Evolutionary conservation across 2,113 vertebrate species (phyloP), one percentile per base, ranked within the genome.

Genomic region (Bucco capensis): DNA sequence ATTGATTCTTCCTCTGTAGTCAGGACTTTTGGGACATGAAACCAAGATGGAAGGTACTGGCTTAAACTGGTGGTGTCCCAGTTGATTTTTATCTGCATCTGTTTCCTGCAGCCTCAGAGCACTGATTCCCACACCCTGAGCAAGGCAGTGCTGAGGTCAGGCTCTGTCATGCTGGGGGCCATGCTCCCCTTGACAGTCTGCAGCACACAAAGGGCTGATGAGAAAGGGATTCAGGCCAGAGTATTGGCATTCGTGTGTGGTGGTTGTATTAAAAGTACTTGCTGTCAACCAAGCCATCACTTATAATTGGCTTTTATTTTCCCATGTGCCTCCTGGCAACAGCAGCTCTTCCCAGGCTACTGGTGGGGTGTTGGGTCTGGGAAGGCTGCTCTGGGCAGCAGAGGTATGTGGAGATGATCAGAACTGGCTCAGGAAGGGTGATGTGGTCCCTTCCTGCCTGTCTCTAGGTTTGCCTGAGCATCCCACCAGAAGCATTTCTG

Each of bases 291-390:
- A 19, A 61, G 88, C 73, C 80, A 65, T 95, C 75, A 90, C 53
- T 92, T 93, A 69, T 89, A 94, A 93, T 92, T 95, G 86, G 44
- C 69, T 93, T 67, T 70, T 92, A 74, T 95, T 81, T 90, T 88
- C 60, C 77, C 3, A 1, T 44, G 56, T 0, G 71, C 82, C 53
- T 94, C 92, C 91, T 90, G 91, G 91, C 95, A 94, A 92, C 94
- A 83, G 92, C 73, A 44, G 91, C 94, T 78, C 92, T 86, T 93
- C 83, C 92, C 86, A 84, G 94, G 85, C 88, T 73, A 66, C 15
- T 74, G 28, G 46, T 44, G 87, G 87, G 82, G 50, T 15, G 85
- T 75, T 83, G 88, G 42, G 25, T 27, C 72, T 86, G 73, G 67
- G 60, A 88, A 71, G 69, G 61, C 79, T n/a, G 72, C 79, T 94